Percentiles rank a stretch among this genome's conserved stretches.
These are phyloP conservation scores for Tenebrio molitor DNA, from an alignment of 1,140 invertebrate species.

Conservation along the genomic window DNA sequence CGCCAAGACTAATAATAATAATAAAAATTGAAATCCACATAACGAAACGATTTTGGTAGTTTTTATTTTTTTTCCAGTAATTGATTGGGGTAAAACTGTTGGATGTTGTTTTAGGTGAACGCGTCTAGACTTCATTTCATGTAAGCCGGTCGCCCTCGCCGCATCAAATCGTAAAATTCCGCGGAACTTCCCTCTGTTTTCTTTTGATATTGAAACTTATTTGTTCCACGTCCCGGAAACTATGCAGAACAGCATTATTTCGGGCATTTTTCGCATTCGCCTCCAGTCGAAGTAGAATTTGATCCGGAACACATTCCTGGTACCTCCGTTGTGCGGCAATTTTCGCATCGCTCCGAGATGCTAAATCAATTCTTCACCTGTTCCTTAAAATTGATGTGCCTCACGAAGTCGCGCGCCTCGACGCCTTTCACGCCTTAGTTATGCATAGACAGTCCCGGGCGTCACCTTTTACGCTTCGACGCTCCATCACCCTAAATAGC, in stretches of 20 bases:
- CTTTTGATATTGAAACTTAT: constrained; percentile 12
- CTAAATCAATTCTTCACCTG: constrained; percentile 60
- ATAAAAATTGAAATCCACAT: no score
- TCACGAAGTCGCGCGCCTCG: constrained; percentile 46
- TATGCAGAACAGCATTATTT: background rate
- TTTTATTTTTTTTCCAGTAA: no score
- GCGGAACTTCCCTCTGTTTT: background rate
- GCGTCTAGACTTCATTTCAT: no score
- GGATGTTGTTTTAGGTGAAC: no score
- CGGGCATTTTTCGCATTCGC: constrained; percentile 18
- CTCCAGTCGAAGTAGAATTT: no score
- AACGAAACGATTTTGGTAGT: no score
- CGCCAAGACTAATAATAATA: no score
- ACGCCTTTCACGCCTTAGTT: constrained; percentile 56
- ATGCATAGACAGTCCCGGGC: constrained; percentile 59
- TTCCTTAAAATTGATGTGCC: constrained; percentile 57
- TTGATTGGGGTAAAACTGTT: no score
- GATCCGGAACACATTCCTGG: constrained; percentile 17
- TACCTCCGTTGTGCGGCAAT: constrained; percentile 12
- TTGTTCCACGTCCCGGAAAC: background rate
- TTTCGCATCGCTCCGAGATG: constrained; percentile 39
- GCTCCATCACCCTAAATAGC: constrained; percentile 59
- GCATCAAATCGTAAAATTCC: background rate
- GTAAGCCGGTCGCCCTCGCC: background rate
- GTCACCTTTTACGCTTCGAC: constrained; percentile 58